A percentile compares a stretch with the other conserved stretches of the same genome.
phyloP scores from a whole-genome alignment of 2,888 invertebrate species.

The Athetis lepigone region DNA sequence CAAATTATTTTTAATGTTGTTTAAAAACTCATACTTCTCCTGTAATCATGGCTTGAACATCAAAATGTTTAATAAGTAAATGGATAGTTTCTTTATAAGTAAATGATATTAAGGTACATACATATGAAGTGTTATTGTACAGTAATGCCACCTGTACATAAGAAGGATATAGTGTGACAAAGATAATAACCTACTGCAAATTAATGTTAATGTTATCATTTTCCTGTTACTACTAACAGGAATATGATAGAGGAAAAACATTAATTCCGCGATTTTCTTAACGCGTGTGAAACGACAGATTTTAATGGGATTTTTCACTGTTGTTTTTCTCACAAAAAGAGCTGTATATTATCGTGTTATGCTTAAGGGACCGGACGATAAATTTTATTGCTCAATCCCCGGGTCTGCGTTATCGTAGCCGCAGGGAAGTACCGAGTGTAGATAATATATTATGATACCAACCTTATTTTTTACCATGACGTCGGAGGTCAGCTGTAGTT shows the following conservation, averaged over 20 bases:
- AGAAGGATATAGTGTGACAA: background rate
- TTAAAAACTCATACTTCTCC: too few relatives aligned
- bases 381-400: constrained; percentile 54
- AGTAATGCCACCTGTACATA: background rate
- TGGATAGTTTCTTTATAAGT: too few relatives aligned
- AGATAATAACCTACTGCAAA: background rate
- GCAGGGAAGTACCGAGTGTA: constrained; percentile 31
- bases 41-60: too few relatives aligned
- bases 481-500: constrained; percentile 84
- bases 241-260: constrained; percentile 4
- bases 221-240: background rate
- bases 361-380: constrained; percentile 43
- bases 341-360: constrained; percentile 49
- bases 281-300: constrained; percentile 27
- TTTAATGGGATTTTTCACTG: constrained; percentile 39
- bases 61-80: too few relatives aligned
- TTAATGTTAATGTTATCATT: background rate
- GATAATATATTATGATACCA: constrained; percentile 71
- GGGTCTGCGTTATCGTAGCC: constrained; percentile 23
- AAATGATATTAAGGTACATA: too few relatives aligned
- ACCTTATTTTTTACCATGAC: constrained; percentile 86
- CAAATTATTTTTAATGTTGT: background rate
- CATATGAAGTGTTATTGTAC: too few relatives aligned
- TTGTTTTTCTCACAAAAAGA: constrained; percentile 45
- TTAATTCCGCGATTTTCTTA: background rate